Conservation (phyloP, 2,113 vertebrate species). For the Scomber scombrus region DNA sequence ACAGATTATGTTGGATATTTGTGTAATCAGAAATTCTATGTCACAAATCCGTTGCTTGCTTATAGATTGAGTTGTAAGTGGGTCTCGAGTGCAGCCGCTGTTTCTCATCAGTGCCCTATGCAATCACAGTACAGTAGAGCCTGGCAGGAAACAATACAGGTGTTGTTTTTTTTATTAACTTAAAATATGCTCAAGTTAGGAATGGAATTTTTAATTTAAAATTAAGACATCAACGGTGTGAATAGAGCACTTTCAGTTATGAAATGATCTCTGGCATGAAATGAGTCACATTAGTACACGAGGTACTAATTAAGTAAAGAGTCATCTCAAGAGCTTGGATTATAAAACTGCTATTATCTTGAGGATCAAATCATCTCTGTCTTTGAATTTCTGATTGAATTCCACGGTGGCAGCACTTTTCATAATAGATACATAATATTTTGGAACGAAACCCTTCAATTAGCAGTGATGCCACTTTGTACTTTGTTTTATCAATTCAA, state of each 20-base stretch:
- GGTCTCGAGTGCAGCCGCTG: neutral
- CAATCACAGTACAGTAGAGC: neutral
- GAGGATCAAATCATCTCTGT: conserved; percentile 26
- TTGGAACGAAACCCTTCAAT: conserved; percentile 34
- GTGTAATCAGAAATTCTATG: conserved; percentile 39
- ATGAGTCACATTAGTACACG: conserved; percentile 21
- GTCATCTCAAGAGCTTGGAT: conserved; percentile 33
- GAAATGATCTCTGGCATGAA: conserved; percentile 42
- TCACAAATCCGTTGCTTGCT: neutral
- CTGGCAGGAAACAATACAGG: conserved; percentile 16
- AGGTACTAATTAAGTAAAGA: conserved; percentile 32
- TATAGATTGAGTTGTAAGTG: conserved; percentile 18
- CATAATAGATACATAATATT: neutral
- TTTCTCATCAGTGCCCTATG: neutral
- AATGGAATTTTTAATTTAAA: conserved; percentile 15
- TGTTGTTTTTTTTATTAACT: conserved; percentile 16
- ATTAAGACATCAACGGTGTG: conserved; percentile 4
- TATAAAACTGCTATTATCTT: conserved; percentile 47
- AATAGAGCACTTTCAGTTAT: neutral
- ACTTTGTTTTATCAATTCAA: conserved; percentile 18
- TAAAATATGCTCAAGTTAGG: conserved; percentile 20
- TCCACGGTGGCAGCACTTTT: neutral
- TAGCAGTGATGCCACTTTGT: conserved; percentile 10
- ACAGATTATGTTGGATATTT: conserved; percentile 37
- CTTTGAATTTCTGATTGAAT: conserved; percentile 11